A percentile compares a stretch with the other conserved stretches of the same genome.
These are phyloP conservation scores for Mus caroli DNA, from an alignment of 2,797 vertebrate genomes.

Conservation along the genomic window DNA sequence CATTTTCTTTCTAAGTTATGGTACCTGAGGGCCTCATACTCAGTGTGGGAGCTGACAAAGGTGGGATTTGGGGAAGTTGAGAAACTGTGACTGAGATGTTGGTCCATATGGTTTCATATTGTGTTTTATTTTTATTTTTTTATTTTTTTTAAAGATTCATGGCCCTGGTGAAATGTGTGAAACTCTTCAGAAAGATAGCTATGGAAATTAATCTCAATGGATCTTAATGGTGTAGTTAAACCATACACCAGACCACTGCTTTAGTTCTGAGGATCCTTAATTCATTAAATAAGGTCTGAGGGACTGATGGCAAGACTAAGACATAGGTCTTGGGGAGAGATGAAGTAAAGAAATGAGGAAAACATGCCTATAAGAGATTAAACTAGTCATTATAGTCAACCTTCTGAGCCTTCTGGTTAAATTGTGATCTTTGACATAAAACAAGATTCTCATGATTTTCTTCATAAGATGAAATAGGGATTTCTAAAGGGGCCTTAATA, in stretches of 20 bases:
- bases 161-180: slow-evolving; percentile 73
- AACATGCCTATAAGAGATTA: background rate
- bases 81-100: slow-evolving; percentile 60
- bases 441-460: slow-evolving; percentile 29
- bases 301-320: background rate
- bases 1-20: slow-evolving; percentile 75
- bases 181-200: slow-evolving; percentile 64
- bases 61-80: slow-evolving; percentile 19
- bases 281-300: slow-evolving; percentile 68
- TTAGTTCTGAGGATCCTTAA: slow-evolving; percentile 31
- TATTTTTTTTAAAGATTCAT: slow-evolving; percentile 58
- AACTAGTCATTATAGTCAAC: slow-evolving; percentile 13
- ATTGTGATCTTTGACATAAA: slow-evolving; percentile 19
- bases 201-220: slow-evolving; percentile 72
- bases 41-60: slow-evolving; percentile 30
- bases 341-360: background rate
- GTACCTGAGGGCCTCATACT: slow-evolving; percentile 41
- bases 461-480: background rate
- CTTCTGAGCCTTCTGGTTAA: slow-evolving; percentile 21
- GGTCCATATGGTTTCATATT: slow-evolving; percentile 60
- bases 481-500: background rate
- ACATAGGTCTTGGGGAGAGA: background rate
- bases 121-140: slow-evolving; percentile 41
- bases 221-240: slow-evolving; percentile 65
- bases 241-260: slow-evolving; percentile 58